Percentiles rank a stretch among this genome's conserved stretches.
Evolutionary conservation across 2,888 invertebrate species (phyloP).

Genomic region (Hymenopus coronatus): DNA sequence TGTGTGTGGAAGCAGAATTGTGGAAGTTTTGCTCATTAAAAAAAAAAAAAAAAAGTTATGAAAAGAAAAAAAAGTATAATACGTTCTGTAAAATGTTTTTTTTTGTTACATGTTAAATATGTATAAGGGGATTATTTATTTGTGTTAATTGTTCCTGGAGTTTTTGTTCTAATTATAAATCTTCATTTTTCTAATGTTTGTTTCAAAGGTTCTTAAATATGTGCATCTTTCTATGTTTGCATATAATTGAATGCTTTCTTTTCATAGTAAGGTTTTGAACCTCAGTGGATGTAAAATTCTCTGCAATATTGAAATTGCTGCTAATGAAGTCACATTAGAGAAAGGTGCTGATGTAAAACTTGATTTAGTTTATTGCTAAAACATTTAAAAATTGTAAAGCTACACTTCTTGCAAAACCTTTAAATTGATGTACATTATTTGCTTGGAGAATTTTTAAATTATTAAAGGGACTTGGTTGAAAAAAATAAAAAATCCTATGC

Average conservation of each 20-base stretch:
- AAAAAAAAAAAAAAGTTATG: not conserved
- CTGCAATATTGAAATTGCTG: not conserved
- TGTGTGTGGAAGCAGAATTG: constrained; percentile 12
- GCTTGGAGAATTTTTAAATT: constrained; percentile 21
- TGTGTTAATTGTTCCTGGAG: not conserved
- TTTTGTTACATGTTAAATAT: constrained; percentile 33
- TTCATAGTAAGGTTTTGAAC: not conserved
- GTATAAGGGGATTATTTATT: constrained; percentile 28
- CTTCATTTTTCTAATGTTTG: not conserved
- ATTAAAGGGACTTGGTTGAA: no score
- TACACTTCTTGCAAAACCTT: not conserved
- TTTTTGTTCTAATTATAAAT: not conserved
- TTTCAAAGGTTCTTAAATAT: not conserved
- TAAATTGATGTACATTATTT: constrained; percentile 14
- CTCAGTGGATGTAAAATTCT: not conserved
- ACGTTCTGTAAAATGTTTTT: constrained; percentile 31
- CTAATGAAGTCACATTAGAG: not conserved
- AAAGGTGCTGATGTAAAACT: not conserved
- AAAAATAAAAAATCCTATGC: no score
- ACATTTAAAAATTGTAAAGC: not conserved
- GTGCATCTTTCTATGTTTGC: not conserved
- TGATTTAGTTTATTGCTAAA: not conserved
- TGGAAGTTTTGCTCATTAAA: constrained; percentile 21
- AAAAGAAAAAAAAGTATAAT: constrained; percentile 16
- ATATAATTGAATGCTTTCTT: not conserved